Base-by-base conservation (phyloP, 2,113 vertebrate species). In the Erpornis zantholeuca region DNA sequence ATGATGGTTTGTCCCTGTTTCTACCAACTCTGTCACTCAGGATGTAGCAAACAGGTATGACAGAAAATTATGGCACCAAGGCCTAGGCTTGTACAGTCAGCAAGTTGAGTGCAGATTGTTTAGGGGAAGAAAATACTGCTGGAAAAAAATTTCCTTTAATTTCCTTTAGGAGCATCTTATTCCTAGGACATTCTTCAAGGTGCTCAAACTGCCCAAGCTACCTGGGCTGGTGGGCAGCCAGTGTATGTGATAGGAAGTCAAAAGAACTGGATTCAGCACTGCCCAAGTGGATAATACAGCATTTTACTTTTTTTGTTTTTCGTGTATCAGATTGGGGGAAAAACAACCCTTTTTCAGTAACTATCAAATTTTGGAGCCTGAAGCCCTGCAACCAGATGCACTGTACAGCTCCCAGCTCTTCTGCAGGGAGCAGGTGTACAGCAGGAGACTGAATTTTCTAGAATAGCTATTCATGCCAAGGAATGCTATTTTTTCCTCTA, bases 251-350 rank as follows among this genome's bases (percentile, higher is more conserved):
- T 16, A 16, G 5, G 4, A 83, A 66, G 59, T 65, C 59, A 57
- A 57, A 76, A 45, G 18, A 19, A 50, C 0, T 0, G 7, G 21
- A 33, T 35, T 60, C 12, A 5, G 8, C 53, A 18, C 12, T 54
- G 10, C 13, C 8, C 23, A 70, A 5, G 5, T 15, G 42, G 16
- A 73, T 57, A 56, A 64, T 52, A 20, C 15, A 83, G 15, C 1
- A 7, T 61, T 94, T 81, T 72, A 2, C 9, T 59, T 59, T 70
- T 40, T 60, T 38, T 4, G 29, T 35, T 73, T 38, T 54, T 45
- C 6, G 15, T 56, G 10, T 70, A 89, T 82, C 40, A 61, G 13
- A 3, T 4, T 27, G 20, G 5, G 5, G 10, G 5, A 1, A 0
- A 22, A 44, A 42, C 49, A 49, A 0, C 0, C 1, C 9, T 84